Conservation (phyloP, 2,888 invertebrate genomes). For the Fragum whitleyi region DNA sequence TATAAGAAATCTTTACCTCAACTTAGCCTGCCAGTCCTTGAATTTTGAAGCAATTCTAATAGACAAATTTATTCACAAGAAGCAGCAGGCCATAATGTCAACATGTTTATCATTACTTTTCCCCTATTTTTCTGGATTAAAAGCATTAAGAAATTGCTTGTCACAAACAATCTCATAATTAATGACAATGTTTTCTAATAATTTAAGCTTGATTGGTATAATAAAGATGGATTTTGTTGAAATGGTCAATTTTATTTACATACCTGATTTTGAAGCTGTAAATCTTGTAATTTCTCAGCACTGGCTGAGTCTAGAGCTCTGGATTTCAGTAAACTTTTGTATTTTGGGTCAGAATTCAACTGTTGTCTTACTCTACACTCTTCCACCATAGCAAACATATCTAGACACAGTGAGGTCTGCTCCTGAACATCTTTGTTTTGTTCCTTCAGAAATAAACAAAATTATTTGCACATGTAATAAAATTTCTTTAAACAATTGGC, state of each 20-base stretch:
- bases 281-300: conserved; percentile 89
- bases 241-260: too few relatives aligned
- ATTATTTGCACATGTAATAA: neutral
- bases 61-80: too few relatives aligned
- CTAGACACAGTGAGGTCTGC: conserved; percentile 87
- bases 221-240: too few relatives aligned
- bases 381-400: conserved; percentile 84
- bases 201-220: too few relatives aligned
- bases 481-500: neutral
- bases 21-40: too few relatives aligned
- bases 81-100: too few relatives aligned
- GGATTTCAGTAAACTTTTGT: conserved; percentile 82
- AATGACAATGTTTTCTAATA: neutral
- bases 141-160: conserved; percentile 14
- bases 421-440: conserved; percentile 88
- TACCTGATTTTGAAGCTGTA: conserved; percentile 88
- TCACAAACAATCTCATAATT: neutral
- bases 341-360: conserved; percentile 83
- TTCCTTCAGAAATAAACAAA: conserved; percentile 75
- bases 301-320: conserved; percentile 89
- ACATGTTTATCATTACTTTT: too few relatives aligned
- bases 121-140: too few relatives aligned
- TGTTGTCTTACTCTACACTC: conserved; percentile 83
- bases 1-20: too few relatives aligned
- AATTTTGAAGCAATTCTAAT: too few relatives aligned